Evolutionary conservation across 2,113 vertebrate species (phyloP).

Genomic region (Antennarius striatus): DNA sequence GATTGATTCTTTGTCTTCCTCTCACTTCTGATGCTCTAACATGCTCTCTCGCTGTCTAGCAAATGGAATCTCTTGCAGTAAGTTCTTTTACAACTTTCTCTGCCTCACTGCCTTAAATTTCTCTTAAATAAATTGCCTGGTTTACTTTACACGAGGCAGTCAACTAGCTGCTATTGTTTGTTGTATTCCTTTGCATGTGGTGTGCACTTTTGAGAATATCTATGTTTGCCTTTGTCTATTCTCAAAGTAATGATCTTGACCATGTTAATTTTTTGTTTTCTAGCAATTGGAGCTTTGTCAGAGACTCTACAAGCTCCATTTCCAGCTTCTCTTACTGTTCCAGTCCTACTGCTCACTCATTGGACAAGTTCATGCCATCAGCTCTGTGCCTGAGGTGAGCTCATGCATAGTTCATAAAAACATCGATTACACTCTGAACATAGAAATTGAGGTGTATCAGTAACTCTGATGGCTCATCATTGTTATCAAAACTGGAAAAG

Average conservation of each 20-base stretch:
- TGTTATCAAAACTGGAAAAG: too few species aligned
- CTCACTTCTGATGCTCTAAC: constrained; percentile 87
- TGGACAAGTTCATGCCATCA: constrained; percentile 94
- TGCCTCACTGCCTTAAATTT: constrained; percentile 39
- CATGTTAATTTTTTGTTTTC: constrained; percentile 39
- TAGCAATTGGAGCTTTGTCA: constrained; percentile 99
- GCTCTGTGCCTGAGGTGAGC: constrained; percentile 94
- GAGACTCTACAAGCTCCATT: constrained; percentile 97
- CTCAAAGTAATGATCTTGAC: not conserved
- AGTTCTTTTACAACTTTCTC: constrained; percentile 85
- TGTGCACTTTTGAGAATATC: constrained; percentile 13
- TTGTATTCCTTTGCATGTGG: constrained; percentile 25
- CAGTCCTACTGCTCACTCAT: constrained; percentile 99
- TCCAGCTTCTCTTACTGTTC: constrained; percentile 97
- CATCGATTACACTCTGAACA: not conserved
- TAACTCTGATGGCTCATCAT: too few species aligned
- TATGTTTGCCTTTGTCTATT: not conserved
- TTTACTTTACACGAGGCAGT: constrained; percentile 22
- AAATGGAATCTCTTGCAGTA: constrained; percentile 99
- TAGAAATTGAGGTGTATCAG: too few species aligned
- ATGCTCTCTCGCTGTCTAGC: constrained; percentile 97
- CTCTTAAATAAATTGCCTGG: constrained; percentile 29
- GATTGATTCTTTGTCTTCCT: constrained; percentile 74
- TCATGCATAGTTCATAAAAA: not conserved
- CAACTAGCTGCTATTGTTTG: not conserved